A percentile compares a stretch with the other conserved stretches of the same genome.
phyloP scores from a whole-genome alignment of 2,888 invertebrate genomes.

The Nebria salina region DNA sequence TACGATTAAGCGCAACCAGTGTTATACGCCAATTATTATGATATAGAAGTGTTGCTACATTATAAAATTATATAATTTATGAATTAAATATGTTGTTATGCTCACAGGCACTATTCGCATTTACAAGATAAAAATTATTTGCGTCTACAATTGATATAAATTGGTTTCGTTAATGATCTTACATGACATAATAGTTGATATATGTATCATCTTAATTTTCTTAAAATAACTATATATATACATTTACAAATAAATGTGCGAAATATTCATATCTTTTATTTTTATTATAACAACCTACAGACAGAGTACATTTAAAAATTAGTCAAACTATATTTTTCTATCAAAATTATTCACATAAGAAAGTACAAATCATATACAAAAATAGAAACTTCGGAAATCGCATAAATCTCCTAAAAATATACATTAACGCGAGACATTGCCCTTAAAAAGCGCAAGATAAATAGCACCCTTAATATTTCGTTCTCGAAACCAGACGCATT shows the following conservation, averaged over 20 bases:
- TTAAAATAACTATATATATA: background rate
- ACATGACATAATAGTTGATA: background rate
- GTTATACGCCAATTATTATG: background rate
- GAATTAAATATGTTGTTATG: constrained; percentile 18
- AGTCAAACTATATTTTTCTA: too few species aligned
- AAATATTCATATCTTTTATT: too few species aligned
- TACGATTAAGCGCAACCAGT: background rate
- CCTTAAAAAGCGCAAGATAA: constrained; percentile 13
- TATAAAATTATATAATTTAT: background rate
- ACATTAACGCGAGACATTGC: background rate
- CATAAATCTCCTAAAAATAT: background rate
- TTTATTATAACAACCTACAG: too few species aligned
- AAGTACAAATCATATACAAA: too few species aligned
- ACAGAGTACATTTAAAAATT: too few species aligned
- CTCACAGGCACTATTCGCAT: constrained; percentile 6
- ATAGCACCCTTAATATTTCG: constrained; percentile 1
- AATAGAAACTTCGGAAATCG: too few species aligned
- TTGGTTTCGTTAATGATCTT: background rate
- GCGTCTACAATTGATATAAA: background rate
- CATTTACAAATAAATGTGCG: too few species aligned
- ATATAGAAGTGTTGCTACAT: background rate
- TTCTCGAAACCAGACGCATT: background rate
- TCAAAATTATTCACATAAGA: too few species aligned
- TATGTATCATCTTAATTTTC: background rate
- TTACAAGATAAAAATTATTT: background rate